Evolutionary conservation across 2,797 vertebrate species (phyloP).

Genomic region (Amazona ochrocephala): DNA sequence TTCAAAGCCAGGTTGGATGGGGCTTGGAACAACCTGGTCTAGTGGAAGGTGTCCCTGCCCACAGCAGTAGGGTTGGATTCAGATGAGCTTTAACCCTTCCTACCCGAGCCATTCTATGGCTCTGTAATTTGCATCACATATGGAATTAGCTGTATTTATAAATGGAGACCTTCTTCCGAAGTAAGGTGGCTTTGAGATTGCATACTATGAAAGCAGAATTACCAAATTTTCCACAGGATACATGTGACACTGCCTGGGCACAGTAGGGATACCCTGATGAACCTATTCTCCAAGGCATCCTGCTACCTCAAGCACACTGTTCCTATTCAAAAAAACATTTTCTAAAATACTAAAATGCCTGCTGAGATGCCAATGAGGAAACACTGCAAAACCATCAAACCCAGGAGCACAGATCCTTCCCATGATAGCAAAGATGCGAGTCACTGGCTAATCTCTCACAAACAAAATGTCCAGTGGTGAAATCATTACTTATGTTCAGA

Average conservation of each 20-base stretch:
- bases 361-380: background rate
- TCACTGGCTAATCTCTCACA: background rate
- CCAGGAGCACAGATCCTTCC: background rate
- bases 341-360: background rate
- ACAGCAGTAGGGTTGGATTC: background rate
- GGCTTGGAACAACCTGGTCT: background rate
- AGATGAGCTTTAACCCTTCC: background rate
- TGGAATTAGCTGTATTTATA: background rate
- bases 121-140: background rate
- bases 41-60: background rate
- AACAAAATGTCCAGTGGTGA: background rate
- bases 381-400: background rate
- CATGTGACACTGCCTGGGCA: background rate
- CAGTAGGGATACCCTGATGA: background rate
- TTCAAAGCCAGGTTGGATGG: background rate
- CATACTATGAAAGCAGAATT: background rate
- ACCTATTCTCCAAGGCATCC: background rate
- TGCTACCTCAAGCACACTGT: background rate
- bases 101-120: background rate
- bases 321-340: background rate
- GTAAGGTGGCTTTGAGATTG: background rate
- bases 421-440: accelerated
- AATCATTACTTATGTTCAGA: background rate
- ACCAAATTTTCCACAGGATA: background rate
- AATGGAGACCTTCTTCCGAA: background rate